Conservation (phyloP, 2,113 vertebrate genomes). For the Capreolus pygargus region DNA sequence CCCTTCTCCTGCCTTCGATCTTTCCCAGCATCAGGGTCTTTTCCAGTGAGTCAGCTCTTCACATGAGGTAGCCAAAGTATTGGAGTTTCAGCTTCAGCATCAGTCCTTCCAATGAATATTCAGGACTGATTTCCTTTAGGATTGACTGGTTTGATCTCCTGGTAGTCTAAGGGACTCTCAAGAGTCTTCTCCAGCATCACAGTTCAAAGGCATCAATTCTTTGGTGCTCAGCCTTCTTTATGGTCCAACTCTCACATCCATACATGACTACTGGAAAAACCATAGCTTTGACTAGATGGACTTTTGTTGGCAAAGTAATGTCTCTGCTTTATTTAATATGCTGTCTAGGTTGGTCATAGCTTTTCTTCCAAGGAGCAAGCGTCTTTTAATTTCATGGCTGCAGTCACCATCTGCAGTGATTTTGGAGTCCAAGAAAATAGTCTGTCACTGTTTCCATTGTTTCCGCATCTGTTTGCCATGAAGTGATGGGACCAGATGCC, state of each 20-base stretch:
- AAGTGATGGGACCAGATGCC: background rate
- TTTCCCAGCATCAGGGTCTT: background rate
- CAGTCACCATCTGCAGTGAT: background rate
- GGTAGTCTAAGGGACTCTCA: background rate
- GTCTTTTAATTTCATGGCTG: background rate
- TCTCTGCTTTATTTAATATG: background rate
- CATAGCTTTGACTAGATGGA: background rate
- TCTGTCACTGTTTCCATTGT: background rate
- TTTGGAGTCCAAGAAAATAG: background rate
- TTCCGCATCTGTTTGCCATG: background rate
- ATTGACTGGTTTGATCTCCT: background rate
- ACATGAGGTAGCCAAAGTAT: background rate
- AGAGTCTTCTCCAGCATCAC: background rate
- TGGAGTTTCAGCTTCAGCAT: background rate
- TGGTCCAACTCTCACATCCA: background rate
- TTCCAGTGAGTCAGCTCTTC: background rate
- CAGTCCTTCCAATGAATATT: background rate
- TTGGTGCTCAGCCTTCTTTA: background rate
- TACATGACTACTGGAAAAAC: background rate
- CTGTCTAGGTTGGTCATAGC: background rate
- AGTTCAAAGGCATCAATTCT: background rate
- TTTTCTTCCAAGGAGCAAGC: background rate
- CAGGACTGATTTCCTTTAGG: background rate
- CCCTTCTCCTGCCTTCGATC: background rate
- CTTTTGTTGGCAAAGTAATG: background rate